A percentile compares a stretch with the other conserved stretches of the same genome.
Conservation (phyloP, 2,797 vertebrate genomes). For the Nannoperca australis region DNA sequence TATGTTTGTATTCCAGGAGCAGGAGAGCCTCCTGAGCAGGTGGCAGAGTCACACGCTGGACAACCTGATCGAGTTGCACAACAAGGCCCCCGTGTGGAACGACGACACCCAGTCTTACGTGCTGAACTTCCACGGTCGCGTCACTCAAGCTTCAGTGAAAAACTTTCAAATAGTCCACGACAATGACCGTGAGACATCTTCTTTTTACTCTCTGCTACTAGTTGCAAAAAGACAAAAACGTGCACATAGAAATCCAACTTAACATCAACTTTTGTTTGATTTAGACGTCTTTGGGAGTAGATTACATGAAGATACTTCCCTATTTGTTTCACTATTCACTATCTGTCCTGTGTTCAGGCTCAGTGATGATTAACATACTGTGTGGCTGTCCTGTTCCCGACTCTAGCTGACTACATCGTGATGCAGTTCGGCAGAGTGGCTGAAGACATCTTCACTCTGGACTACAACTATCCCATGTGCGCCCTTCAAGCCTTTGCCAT, state of each 20-base stretch:
- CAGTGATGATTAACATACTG: not conserved
- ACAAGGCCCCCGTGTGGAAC: conserved; percentile 98
- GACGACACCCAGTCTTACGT: conserved; percentile 98
- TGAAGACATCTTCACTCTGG: conserved; percentile 96
- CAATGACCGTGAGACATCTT: conserved; percentile 91
- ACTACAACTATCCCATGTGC: conserved; percentile 98
- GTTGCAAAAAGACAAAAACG: not conserved
- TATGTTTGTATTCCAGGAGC: conserved; percentile 85
- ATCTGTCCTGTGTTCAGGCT: not conserved
- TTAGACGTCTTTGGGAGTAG: not conserved
- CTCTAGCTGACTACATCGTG: conserved; percentile 94
- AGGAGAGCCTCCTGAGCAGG: conserved; percentile 92
- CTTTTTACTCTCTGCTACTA: not conserved
- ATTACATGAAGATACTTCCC: not conserved
- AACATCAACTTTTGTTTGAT: not conserved
- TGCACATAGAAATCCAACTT: not conserved
- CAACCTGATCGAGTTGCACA: conserved; percentile 96
- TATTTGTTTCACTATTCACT: not conserved
- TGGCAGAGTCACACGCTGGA: conserved; percentile 93
- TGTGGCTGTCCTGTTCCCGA: not conserved
- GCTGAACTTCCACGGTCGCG: conserved; percentile 96
- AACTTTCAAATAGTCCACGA: conserved; percentile 99
- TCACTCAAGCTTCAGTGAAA: conserved; percentile 97
- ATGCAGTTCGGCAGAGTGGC: conserved; percentile 98
- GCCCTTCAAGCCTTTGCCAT: conserved; percentile 98